Base-by-base conservation (phyloP, 2,113 vertebrate species). In the Dendropsophus ebraccatus region DNA sequence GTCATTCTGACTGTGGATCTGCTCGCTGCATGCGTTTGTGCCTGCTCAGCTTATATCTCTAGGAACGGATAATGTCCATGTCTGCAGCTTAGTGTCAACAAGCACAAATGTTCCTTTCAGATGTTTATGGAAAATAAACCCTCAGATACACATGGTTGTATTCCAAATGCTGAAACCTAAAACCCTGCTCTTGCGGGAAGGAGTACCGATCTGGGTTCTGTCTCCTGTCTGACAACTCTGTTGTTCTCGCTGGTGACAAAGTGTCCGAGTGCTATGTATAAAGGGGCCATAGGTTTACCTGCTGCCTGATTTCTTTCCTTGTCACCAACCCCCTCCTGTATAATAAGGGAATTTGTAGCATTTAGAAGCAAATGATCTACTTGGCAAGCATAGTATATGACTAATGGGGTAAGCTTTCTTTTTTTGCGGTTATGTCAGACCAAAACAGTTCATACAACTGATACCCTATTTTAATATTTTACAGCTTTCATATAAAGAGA, bases 111-210 rank as follows among this genome's bases (percentile, higher is more conserved):
- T 81, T 81, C 78, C 78, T 45, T 81, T 45, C 32, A 62, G 28
- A 81, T 81, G 78, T 81, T 81, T 81, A 81, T 62, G 78, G 78
- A 81, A 81, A 62, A 81, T 62, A 62, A 62, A 41, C 78, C 56
- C 35, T 80, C 35, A 10, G 37, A 81, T 81, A 62, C 78, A 62
- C 54, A 81, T 81, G 54, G 32, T 81, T 28, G 32, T 17, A 28
- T 81, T 81, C 54, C 78, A 81, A 41, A 28, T 58, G 6, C 77
- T 80, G 37, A 45, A 17, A 41, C 25, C 4, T 12, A 12, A 58
- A 37, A 58, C 76, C 52, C 60, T 1, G 8, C 4, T 41, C 25
- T 56, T 54, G 75, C 23, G 6, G 72, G 72, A 75, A 75, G 13
- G 8, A 76, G 14, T 23, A 45, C 70, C 23, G 12, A 52, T 10